Percentiles rank a stretch among this genome's conserved stretches.
Evolutionary conservation across 2,113 vertebrate genomes (phyloP).

Genomic region (Gobio gobio): DNA sequence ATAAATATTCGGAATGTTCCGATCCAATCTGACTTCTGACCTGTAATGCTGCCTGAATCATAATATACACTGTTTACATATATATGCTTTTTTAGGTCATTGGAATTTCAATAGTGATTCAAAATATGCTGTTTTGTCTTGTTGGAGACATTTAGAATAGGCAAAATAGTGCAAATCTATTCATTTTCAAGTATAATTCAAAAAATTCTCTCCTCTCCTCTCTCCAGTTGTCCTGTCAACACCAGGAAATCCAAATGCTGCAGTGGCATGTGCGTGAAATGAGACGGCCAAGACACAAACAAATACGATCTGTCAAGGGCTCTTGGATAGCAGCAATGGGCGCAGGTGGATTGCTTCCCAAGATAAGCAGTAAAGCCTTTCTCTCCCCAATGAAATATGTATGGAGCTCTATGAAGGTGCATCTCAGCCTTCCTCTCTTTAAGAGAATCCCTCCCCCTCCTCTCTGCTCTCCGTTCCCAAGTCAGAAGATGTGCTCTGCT

Average conservation of each 20-base stretch:
- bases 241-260: slow-evolving; percentile 61
- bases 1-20: no score
- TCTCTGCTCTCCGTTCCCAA: slow-evolving; percentile 16
- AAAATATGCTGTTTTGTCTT: no score
- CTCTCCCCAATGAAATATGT: slow-evolving; percentile 65
- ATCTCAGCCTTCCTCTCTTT: slow-evolving; percentile 63
- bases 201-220: slow-evolving; percentile 59
- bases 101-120: no score
- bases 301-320: slow-evolving; percentile 71
- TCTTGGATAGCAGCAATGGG: slow-evolving; percentile 63
- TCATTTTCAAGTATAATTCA: no score
- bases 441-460: slow-evolving; percentile 34
- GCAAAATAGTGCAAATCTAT: no score
- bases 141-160: no score
- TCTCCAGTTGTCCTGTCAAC: slow-evolving; percentile 54
- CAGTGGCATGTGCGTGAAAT: slow-evolving; percentile 63
- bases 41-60: no score
- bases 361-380: slow-evolving; percentile 68
- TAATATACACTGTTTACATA: no score
- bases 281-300: slow-evolving; percentile 62
- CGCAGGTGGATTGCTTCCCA: slow-evolving; percentile 60
- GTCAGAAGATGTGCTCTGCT: neutral
- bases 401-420: slow-evolving; percentile 64
- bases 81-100: no score
- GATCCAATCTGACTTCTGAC: no score